Conservation (phyloP, 1,140 invertebrate species). For the Caenorhabditis inopinata region DNA sequence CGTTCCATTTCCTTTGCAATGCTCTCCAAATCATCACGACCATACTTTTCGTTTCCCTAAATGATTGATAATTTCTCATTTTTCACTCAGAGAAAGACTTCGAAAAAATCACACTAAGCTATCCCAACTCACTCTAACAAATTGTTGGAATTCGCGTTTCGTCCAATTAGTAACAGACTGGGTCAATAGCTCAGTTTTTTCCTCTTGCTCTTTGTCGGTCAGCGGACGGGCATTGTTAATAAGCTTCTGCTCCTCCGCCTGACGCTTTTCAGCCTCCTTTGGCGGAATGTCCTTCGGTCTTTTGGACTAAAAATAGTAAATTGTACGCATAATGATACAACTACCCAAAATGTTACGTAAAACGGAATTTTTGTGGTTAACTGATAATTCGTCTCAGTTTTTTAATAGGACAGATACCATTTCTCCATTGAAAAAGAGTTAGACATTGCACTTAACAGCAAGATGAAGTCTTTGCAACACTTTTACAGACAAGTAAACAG, state of each 20-base stretch:
- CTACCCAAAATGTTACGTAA: no score
- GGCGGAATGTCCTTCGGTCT: constrained; percentile 89
- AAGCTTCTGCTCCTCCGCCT: constrained; percentile 90
- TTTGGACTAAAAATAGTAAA: constrained; percentile 74
- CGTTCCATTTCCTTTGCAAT: constrained; percentile 92
- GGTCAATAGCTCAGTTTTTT: constrained; percentile 86
- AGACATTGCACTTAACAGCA: no score
- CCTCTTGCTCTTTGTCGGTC: constrained; percentile 82
- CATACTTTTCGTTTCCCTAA: constrained; percentile 94
- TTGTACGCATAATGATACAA: no score
- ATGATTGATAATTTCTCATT: neutral
- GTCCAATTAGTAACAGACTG: constrained; percentile 69
- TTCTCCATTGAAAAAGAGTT: no score
- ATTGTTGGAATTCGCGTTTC: constrained; percentile 89
- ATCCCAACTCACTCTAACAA: constrained; percentile 73
- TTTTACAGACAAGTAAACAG: no score
- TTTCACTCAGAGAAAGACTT: no score
- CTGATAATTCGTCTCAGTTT: no score
- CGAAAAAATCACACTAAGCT: neutral
- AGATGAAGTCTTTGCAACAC: no score
- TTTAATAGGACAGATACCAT: no score
- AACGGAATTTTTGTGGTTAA: no score
- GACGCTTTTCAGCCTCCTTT: constrained; percentile 82
- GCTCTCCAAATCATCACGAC: constrained; percentile 92
- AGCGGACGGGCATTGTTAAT: constrained; percentile 90